A percentile compares a stretch with the other conserved stretches of the same genome.
Conservation (phyloP, 1,140 invertebrate species). For the Micrasema minimum region DNA sequence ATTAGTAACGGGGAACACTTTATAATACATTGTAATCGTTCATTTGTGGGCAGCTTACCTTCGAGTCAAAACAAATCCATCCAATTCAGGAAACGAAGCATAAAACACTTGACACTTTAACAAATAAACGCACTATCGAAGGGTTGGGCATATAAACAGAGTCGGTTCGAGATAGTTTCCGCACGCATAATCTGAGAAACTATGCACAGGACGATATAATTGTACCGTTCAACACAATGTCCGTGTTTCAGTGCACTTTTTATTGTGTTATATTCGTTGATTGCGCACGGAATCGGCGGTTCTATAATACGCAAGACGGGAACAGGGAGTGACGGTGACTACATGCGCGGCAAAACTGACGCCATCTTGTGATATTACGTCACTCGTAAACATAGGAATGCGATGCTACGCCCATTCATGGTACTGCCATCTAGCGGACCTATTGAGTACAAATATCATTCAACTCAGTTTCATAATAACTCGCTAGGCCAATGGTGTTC, state of each 20-base stretch:
- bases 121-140: conserved; percentile 23
- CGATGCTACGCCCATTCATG: conserved; percentile 42
- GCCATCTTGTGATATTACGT: conserved; percentile 46
- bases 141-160: conserved; percentile 40
- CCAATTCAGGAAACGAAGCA: conserved; percentile 18
- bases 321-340: conserved; percentile 23
- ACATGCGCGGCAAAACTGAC: conserved; percentile 39
- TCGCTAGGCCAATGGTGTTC: no score
- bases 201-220: conserved; percentile 8
- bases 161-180: conserved; percentile 24
- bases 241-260: conserved; percentile 6
- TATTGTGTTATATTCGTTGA: conserved; percentile 8
- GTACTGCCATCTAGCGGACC: conserved; percentile 29
- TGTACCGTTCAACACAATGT: conserved; percentile 7
- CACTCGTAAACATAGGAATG: conserved; percentile 53
- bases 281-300: conserved; percentile 33
- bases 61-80: conserved; percentile 38
- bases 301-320: conserved; percentile 27
- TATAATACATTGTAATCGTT: not conserved
- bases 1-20: not conserved
- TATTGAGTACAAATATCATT: not conserved
- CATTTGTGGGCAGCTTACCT: conserved; percentile 14
- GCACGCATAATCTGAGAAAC: conserved; percentile 35
- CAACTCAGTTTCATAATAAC: not conserved
- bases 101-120: conserved; percentile 40